Base-by-base conservation (phyloP, 2,797 vertebrate genomes). In the Lepilemur septentrionalis region DNA sequence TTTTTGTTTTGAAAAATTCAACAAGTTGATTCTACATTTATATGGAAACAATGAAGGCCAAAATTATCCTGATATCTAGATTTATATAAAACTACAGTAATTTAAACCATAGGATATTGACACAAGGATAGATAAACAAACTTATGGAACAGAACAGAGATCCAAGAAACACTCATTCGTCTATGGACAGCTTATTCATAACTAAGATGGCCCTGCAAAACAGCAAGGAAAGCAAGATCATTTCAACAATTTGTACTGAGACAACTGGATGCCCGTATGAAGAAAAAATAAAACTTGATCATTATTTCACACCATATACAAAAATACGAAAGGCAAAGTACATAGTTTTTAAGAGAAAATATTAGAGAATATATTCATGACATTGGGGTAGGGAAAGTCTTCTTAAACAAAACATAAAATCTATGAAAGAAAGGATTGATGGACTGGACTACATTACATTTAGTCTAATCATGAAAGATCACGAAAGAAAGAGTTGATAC, bases 1-100 rank as follows among this genome's bases (percentile, higher is more conserved):
- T 6, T 43, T 72, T 94, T 92, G 28, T 82, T 81, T 73, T 46
- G 9, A 7, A 46, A 17, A 57, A 87, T 94, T 80, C 91, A n/a
- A 89, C 65, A 92, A 93, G 18, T 32, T 81, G n/a, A 87, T 67
- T 79, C 59, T 50, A 84, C 80, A 94, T 76, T 72, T 81, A n/a
- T 85, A 55, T 69, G 55, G 61, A 89, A 86, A 75, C 91, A 91
- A 76, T 48, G 30, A 91, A 67, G 38, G 8, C 30, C 43, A 88
- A 90, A 91, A 85, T 88, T 81, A 73, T 67, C 32, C 9, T 90
- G 9, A 69, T 87, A 28, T 28, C n/a, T 35, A 92, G 43, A 72
- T 52, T 35, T 86, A 70, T 41, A 70, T 80, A 95, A 83, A 94
- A 90, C 25, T 46, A 46, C 11, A 76, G 7, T 41, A 72, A 65